These are phyloP conservation scores for Zaprionus capensis DNA, from an alignment of 1,140 invertebrate genomes.

Conservation along the genomic window DNA sequence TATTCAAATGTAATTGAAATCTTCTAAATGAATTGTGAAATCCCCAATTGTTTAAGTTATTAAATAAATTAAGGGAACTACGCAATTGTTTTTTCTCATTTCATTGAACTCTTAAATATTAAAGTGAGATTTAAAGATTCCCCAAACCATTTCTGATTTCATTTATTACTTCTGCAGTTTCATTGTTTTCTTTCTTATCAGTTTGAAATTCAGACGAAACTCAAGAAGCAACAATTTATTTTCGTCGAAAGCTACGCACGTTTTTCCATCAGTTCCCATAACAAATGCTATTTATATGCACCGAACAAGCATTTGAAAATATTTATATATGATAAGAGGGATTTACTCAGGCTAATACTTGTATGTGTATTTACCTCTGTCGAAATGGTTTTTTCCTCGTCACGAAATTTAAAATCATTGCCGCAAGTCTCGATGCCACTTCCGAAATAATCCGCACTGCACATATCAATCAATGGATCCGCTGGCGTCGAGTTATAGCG, in stretches of 20 bases:
- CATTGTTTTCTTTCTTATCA: not conserved
- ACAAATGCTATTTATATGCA: not conserved
- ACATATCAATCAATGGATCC: conserved; percentile 40
- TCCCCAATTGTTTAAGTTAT: no score
- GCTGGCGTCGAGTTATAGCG: conserved; percentile 70
- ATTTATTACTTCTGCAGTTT: not conserved
- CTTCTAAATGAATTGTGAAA: not conserved
- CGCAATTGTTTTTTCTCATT: no score
- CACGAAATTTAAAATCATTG: conserved; percentile 70
- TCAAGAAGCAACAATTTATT: not conserved
- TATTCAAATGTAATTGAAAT: not conserved
- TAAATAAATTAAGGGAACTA: no score
- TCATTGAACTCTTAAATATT: no score
- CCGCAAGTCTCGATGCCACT: conserved; percentile 50
- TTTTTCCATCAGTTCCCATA: not conserved
- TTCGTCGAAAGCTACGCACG: not conserved
- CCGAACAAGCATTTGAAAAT: not conserved
- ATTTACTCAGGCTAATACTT: not conserved
- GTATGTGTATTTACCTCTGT: conserved; percentile 65
- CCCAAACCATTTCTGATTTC: no score
- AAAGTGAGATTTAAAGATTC: no score
- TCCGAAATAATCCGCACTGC: conserved; percentile 78
- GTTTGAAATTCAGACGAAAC: not conserved
- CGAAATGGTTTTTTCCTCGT: conserved; percentile 70
- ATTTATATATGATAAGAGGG: not conserved